Evolutionary conservation across 1,140 invertebrate genomes (phyloP).

Genomic region (Agrilus planipennis): DNA sequence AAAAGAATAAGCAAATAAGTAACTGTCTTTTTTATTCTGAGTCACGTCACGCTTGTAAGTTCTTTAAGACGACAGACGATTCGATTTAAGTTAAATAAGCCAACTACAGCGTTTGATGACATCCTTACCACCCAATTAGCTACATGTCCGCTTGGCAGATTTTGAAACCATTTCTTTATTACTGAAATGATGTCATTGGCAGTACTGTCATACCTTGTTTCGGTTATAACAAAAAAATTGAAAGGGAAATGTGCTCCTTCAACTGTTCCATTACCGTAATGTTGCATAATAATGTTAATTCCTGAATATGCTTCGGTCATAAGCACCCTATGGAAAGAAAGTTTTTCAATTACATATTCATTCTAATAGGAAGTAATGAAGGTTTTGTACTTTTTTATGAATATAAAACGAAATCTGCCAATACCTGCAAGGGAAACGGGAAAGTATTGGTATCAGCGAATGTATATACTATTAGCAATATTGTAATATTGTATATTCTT

Average conservation of each 20-base stretch:
- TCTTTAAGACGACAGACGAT: no score
- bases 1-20: not conserved
- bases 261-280: slow-evolving; percentile 34
- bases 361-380: no score
- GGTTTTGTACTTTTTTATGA: not conserved
- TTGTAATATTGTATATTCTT: no score
- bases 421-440: no score
- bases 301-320: slow-evolving; percentile 59
- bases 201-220: slow-evolving; percentile 38
- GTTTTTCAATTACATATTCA: not conserved
- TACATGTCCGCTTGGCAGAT: slow-evolving; percentile 42
- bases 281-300: slow-evolving; percentile 46
- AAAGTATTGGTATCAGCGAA: no score
- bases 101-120: no score
- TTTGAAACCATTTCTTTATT: slow-evolving; percentile 43
- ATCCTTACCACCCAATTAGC: slow-evolving; percentile 53
- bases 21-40: no score
- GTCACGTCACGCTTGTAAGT: no score
- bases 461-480: no score
- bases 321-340: slow-evolving; percentile 43
- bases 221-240: slow-evolving; percentile 52
- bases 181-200: slow-evolving; percentile 41
- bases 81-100: no score
- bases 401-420: no score
- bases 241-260: slow-evolving; percentile 52